Evolutionary conservation across 2,888 invertebrate genomes (phyloP).

Genomic region (Uropetala carovei): DNA sequence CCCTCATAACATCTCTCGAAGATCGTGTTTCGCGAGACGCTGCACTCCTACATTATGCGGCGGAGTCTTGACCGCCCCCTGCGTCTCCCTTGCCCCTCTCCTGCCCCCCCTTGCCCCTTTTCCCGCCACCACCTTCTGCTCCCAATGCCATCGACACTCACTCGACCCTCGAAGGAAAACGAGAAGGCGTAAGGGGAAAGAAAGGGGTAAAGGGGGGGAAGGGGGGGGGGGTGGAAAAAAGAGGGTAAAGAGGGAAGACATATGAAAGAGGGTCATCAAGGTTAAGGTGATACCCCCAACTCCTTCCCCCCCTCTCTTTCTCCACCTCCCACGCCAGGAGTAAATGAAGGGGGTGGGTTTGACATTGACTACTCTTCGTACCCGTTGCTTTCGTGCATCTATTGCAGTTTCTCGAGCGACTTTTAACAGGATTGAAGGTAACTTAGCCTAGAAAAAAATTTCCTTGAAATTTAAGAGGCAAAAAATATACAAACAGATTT

Average conservation of each 20-base stretch:
- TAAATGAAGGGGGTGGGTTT: too few relatives aligned
- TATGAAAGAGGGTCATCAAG: slow-evolving; percentile 25
- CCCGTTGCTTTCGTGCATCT: too few relatives aligned
- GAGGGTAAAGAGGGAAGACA: not conserved
- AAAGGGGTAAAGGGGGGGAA: not conserved
- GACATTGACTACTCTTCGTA: too few relatives aligned
- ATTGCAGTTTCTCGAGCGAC: too few relatives aligned
- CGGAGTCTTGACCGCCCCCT: not conserved
- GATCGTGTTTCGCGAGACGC: not conserved
- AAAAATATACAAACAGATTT: too few relatives aligned
- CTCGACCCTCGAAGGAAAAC: not conserved
- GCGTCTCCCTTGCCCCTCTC: not conserved
- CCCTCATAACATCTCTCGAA: not conserved
- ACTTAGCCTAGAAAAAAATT: too few relatives aligned
- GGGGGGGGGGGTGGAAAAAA: not conserved
- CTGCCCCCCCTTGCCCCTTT: too few relatives aligned
- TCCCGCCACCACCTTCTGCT: not conserved
- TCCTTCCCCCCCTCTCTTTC: too few relatives aligned
- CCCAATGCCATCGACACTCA: slow-evolving; percentile 17
- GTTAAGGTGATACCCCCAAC: not conserved
- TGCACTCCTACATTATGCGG: not conserved
- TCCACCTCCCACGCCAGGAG: too few relatives aligned
- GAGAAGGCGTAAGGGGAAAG: not conserved
- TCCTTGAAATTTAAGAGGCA: too few relatives aligned
- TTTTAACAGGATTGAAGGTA: too few relatives aligned